Evolutionary conservation across 2,888 invertebrate species (phyloP).

Genomic region (Tridacna gigas): DNA sequence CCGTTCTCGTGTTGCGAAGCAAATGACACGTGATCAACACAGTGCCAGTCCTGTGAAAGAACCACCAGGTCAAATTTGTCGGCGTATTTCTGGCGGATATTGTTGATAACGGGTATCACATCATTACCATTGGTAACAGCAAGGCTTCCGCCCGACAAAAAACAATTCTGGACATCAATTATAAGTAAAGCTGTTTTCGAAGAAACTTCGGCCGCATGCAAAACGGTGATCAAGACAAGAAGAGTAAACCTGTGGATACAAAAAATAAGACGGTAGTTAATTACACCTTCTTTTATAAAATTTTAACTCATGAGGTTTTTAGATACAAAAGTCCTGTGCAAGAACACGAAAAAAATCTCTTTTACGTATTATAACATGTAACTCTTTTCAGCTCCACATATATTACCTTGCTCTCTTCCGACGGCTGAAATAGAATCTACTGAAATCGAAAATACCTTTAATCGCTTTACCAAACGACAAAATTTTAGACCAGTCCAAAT

Average conservation of each 20-base stretch:
- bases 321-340: no score
- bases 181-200: conserved; percentile 73
- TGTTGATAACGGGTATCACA: conserved; percentile 77
- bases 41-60: conserved; percentile 81
- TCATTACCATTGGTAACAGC: conserved; percentile 71
- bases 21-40: conserved; percentile 80
- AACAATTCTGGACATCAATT: conserved; percentile 81
- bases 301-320: no score
- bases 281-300: no score
- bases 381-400: no score
- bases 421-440: no score
- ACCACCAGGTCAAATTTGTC: conserved; percentile 71
- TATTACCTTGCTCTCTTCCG: no score
- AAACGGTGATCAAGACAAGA: background rate
- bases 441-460: no score
- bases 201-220: background rate
- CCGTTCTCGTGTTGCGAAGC: conserved; percentile 72
- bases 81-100: conserved; percentile 67
- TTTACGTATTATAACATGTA: no score
- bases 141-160: conserved; percentile 76
- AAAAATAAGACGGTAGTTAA: no score
- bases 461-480: no score
- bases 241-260: conserved; percentile 5
- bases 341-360: no score
- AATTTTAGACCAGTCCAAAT: no score